Evolutionary conservation across 2,888 invertebrate genomes (phyloP), one percentile per base, ranked within the genome.

Genomic region (Microplitis deprimator): DNA sequence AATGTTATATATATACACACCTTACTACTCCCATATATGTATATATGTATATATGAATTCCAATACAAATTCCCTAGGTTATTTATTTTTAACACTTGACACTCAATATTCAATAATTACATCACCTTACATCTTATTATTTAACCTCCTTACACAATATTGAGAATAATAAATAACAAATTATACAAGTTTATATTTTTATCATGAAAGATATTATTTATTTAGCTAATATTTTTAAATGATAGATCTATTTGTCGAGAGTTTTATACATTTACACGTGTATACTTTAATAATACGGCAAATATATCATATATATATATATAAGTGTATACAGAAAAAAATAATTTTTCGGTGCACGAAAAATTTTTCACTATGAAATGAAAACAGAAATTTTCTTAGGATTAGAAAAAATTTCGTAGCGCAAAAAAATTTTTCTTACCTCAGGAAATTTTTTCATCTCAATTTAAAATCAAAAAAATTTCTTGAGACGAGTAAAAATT

Each of bases 11-110:
- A 13, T 50, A 50, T 50, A 13, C 13, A 29, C 29, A 29, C 3
- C 20, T 20, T 20, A 20, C 29, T 29, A 79, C 79, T 75, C 77
- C 10, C 41, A 29, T 67, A 38, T 29, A 29, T 29, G 29, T 29
- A 29, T 29, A 3, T 20, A 20, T 1, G 1, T 20, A 20, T 29
- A 29, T 29, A 29, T 29, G 3, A 29, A 29, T 29, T 29, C 29
- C 29, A 29, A 50, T 41, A 41, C 13, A 50, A 50, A 50, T 50
- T 50, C 50, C 13, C 13, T 13, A 13, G 50, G 50, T 13, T 29
- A 29, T 29, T 29, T 29, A 13, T 50, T 50, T 50, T 50, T 50
- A 50, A 50, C 50, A 50, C 13, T 50, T 10, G 10, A 41, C 41
- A 41, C 41, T 41, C 50, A 50, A 50, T 50, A 50, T 50, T 50